These are phyloP conservation scores for Dryocosmus kuriphilus DNA, from an alignment of 2,888 invertebrate species.

Conservation along the genomic window DNA sequence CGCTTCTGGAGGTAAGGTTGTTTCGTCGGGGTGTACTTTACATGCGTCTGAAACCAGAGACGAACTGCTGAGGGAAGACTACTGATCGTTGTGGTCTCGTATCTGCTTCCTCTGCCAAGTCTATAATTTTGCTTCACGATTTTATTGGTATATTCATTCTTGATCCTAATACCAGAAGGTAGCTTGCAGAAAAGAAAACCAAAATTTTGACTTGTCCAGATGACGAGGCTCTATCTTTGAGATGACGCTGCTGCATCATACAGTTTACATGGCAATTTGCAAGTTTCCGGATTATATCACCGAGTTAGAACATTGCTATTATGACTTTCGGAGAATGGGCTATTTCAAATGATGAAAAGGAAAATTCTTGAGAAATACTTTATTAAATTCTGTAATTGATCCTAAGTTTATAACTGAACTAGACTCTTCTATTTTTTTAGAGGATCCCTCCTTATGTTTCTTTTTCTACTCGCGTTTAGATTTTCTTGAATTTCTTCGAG, in stretches of 20 bases:
- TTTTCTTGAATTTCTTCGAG: constrained; percentile 14
- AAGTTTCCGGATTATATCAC: too few relatives aligned
- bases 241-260: too few relatives aligned
- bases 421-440: background rate
- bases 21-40: constrained; percentile 73
- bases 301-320: too few relatives aligned
- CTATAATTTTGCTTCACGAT: constrained; percentile 45
- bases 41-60: constrained; percentile 77
- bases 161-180: background rate
- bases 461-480: background rate
- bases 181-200: too few relatives aligned
- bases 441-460: background rate
- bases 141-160: background rate
- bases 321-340: too few relatives aligned
- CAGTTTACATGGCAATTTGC: too few relatives aligned
- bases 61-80: constrained; percentile 75
- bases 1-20: constrained; percentile 67
- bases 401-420: too few relatives aligned
- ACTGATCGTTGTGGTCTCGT: constrained; percentile 77
- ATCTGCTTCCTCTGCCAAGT: constrained; percentile 53
- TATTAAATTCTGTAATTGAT: too few relatives aligned
- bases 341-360: too few relatives aligned
- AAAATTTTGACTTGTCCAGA: too few relatives aligned
- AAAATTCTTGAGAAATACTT: too few relatives aligned
- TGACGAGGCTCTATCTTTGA: too few relatives aligned